Evolutionary conservation across 2,797 vertebrate species (phyloP), one percentile per base, ranked within the genome.

Genomic region (Denticeps clupeoides): DNA sequence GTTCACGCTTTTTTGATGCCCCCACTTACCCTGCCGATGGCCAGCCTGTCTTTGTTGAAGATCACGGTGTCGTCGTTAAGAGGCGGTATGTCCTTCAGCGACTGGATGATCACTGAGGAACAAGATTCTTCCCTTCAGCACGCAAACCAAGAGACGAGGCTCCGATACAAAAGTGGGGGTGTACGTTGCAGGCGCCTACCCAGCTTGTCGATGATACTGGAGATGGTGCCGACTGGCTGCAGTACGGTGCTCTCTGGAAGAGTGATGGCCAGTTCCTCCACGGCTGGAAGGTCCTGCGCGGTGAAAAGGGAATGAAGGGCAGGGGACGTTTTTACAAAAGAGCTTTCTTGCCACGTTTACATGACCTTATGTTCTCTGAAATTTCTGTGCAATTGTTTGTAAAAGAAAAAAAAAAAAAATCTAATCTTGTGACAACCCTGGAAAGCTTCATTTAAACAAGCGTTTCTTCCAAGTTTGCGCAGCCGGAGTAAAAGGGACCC

Each of bases 21-120:
- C n/a, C n/a, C n/a, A n/a, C 74, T 45, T 47, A 97, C 93, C 88
- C 90, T 94, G 61, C 89, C 93, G 47, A 85, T 59, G 31, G 86
- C 81, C 48, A 72, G 61, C n/a, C 85, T 75, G 51, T 90, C 75
- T 49, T 82, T 78, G 33, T 62, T 87, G 72, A 98, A 98, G 71
- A 97, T 74, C 52, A 97, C 63, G 64, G 87, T 98, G 33, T 94
- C 89, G 6, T 96, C 93, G 53, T 86, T 90, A 46, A 98, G 63
- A 38, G 93, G 75, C 25, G 83, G 88, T 1, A 81, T 69, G 41
- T 88, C 86, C 58, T 71, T 89, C 58, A 88, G 45, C 5, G 92
- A 93, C 61, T 98, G 88, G 59, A 98, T 70, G 59, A 98, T 82
- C 38, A 96, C 93, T 98, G 73, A 48, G 80, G 66, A 27, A 38